A percentile compares a stretch with the other conserved stretches of the same genome.
These are phyloP conservation scores for Drosophila diplacantha DNA, from an alignment of 2,888 invertebrate genomes.

Conservation along the genomic window DNA sequence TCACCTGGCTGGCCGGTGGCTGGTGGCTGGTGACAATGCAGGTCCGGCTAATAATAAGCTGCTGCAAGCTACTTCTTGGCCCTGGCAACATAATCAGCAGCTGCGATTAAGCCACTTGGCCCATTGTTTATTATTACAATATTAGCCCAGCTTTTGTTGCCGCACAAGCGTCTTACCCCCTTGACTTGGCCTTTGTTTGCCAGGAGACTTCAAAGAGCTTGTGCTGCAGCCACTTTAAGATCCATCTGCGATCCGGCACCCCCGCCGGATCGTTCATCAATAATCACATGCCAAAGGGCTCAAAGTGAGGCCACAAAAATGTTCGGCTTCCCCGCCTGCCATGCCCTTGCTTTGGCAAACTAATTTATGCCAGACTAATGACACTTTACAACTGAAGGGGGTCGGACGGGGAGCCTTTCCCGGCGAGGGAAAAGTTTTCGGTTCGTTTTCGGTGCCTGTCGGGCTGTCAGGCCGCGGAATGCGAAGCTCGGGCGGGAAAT, in stretches of 20 bases:
- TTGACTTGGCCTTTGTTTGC: constrained; percentile 44
- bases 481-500: constrained; percentile 70
- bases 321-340: constrained; percentile 18
- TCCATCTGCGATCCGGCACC: constrained; percentile 28
- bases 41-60: constrained; percentile 29
- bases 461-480: constrained; percentile 66
- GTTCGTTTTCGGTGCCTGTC: constrained; percentile 40
- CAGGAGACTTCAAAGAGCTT: constrained; percentile 60
- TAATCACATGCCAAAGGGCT: constrained; percentile 70
- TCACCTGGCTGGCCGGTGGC: constrained; percentile 8
- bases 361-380: constrained; percentile 73
- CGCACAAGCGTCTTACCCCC: constrained; percentile 35
- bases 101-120: constrained; percentile 73
- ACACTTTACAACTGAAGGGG: constrained; percentile 62
- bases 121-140: constrained; percentile 73
- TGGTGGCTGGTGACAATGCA: constrained; percentile 19
- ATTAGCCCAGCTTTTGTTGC: constrained; percentile 70
- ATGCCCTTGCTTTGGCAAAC: constrained; percentile 34
- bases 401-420: background rate
- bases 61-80: constrained; percentile 41
- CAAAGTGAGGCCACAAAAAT: constrained; percentile 67
- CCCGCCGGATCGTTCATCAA: constrained; percentile 67
- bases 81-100: constrained; percentile 68
- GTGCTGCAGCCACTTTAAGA: constrained; percentile 37
- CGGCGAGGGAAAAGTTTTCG: constrained; percentile 57